These are phyloP conservation scores for Periophthalmus magnuspinnatus DNA, from an alignment of 2,797 vertebrate genomes.

Conservation along the genomic window DNA sequence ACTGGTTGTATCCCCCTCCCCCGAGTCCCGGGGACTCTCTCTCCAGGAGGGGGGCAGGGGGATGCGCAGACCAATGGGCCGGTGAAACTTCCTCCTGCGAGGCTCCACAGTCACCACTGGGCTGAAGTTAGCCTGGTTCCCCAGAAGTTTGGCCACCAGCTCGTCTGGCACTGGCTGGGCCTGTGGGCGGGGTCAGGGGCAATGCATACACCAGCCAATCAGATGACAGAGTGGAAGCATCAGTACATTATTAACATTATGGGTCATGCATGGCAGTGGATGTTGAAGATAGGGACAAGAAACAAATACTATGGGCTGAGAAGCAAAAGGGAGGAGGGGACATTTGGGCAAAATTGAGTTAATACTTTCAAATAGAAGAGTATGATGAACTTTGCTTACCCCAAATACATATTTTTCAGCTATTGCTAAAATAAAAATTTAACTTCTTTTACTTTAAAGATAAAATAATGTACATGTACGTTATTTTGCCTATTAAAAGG, in stretches of 20 bases:
- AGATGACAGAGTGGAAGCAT: neutral
- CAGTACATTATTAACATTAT: neutral
- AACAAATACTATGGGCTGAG: neutral
- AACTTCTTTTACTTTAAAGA: too few species aligned
- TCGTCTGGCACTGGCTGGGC: conserved; percentile 96
- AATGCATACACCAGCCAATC: conserved; percentile 1
- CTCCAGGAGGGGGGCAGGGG: conserved; percentile 95
- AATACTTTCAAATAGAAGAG: conserved; percentile 36
- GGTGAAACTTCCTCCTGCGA: conserved; percentile 93
- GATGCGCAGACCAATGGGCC: conserved; percentile 93
- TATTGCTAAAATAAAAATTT: neutral
- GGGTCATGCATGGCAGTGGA: conserved; percentile 1
- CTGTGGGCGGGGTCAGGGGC: conserved; percentile 61
- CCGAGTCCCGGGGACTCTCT: conserved; percentile 88
- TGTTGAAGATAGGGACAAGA: conserved; percentile 1
- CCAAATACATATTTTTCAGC: neutral
- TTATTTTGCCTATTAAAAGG: too few species aligned
- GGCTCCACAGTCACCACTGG: conserved; percentile 97
- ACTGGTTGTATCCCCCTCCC: conserved; percentile 96
- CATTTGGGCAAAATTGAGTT: conserved; percentile 40
- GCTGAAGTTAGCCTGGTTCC: conserved; percentile 98
- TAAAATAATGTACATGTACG: too few species aligned
- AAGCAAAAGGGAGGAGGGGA: conserved; percentile 30
- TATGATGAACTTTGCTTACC: neutral
- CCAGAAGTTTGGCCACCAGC: conserved; percentile 91